These are phyloP conservation scores for Podabrus alpinus DNA, from an alignment of 2,888 invertebrate species.

Conservation along the genomic window DNA sequence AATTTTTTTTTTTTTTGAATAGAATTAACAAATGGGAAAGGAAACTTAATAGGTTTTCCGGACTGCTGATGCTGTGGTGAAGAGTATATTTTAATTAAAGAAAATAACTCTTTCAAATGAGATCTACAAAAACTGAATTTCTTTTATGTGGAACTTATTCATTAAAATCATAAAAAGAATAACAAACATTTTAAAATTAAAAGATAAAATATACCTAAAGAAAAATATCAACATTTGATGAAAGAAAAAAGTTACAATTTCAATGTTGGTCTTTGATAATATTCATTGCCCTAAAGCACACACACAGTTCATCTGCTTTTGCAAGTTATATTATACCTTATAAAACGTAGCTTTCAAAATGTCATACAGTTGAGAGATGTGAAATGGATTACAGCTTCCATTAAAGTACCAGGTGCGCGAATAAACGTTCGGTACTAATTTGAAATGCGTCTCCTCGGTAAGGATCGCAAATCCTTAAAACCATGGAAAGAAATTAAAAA, in stretches of 20 bases:
- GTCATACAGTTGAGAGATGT: not conserved
- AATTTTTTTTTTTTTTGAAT: not conserved
- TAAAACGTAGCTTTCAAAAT: not conserved
- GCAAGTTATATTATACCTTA: not conserved
- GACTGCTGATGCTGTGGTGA: not conserved
- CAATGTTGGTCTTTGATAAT: constrained; percentile 7
- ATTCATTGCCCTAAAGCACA: constrained; percentile 1
- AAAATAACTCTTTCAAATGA: not conserved
- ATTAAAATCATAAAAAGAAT: not conserved
- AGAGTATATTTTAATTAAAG: not conserved
- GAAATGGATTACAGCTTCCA: not conserved
- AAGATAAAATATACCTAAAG: not conserved
- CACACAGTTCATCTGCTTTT: constrained; percentile 12
- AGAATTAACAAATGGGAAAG: not conserved
- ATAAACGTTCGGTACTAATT: not conserved
- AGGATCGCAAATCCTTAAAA: no score
- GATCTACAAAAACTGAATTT: not conserved
- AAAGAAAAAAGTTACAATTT: constrained; percentile 14
- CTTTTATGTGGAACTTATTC: not conserved
- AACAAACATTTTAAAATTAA: not conserved
- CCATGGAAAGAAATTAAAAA: not conserved
- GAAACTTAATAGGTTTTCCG: not conserved
- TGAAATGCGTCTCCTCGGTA: not conserved
- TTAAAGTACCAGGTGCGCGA: not conserved
- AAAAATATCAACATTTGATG: constrained; percentile 3